A percentile compares a stretch with the other conserved stretches of the same genome.
Evolutionary conservation across 2,113 vertebrate genomes (phyloP).

Genomic region (Dascyllus trimaculatus): DNA sequence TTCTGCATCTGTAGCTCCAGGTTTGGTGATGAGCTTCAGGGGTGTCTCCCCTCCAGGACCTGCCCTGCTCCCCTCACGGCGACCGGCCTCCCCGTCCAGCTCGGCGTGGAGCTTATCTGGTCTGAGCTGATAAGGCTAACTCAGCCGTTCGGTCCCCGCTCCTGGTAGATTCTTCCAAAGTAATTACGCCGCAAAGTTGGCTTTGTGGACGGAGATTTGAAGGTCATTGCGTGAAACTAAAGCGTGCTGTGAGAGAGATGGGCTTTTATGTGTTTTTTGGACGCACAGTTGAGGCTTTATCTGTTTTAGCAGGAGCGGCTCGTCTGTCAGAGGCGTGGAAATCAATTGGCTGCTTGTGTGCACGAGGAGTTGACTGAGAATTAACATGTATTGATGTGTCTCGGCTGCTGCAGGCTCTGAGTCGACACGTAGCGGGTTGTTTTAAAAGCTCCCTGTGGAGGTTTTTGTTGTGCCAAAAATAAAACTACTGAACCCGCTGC

Average conservation of each 20-base stretch:
- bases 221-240: neutral
- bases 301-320: too few relatives aligned
- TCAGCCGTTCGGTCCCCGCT: conserved; percentile 11
- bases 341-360: too few relatives aligned
- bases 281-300: neutral
- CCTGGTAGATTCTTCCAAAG: conserved; percentile 1
- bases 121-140: conserved; percentile 29
- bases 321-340: too few relatives aligned
- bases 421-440: too few relatives aligned
- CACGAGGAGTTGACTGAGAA: too few relatives aligned
- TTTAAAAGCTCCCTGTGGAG: too few relatives aligned
- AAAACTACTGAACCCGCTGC: too few relatives aligned
- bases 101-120: conserved; percentile 25
- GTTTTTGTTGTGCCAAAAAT: too few relatives aligned
- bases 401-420: too few relatives aligned
- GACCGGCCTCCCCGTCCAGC: neutral
- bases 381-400: too few relatives aligned
- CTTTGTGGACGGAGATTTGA: neutral
- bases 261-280: neutral
- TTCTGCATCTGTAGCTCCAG: neutral
- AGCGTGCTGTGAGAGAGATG: neutral
- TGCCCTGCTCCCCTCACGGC: neutral
- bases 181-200: conserved; percentile 19
- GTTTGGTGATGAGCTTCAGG: neutral
- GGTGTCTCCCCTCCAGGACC: neutral